Evolutionary conservation across 2,113 vertebrate genomes (phyloP).

Genomic region (Tringa solitaria): DNA sequence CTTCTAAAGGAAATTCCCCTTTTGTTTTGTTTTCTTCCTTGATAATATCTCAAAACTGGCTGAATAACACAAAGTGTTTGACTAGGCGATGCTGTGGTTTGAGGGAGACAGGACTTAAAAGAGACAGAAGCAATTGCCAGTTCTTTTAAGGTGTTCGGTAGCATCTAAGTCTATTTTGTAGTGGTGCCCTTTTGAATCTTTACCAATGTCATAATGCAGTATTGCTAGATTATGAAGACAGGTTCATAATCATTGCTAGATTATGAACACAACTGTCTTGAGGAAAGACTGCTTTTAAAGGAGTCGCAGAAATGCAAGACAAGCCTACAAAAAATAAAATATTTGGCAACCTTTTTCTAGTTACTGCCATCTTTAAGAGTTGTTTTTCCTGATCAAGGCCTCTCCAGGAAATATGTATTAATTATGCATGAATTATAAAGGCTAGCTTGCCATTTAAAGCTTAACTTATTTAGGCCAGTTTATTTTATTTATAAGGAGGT

Average conservation of each 20-base stretch:
- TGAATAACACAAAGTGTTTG: not conserved
- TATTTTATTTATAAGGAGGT: not conserved
- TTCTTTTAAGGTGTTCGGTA: not conserved
- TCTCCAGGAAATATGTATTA: not conserved
- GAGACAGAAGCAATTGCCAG: not conserved
- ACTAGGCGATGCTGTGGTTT: not conserved
- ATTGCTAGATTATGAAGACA: not conserved
- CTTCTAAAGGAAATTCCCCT: not conserved
- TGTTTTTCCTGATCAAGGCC: not conserved
- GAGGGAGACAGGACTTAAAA: not conserved
- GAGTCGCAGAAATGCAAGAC: not conserved
- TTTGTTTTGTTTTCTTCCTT: not conserved
- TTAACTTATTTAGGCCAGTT: not conserved
- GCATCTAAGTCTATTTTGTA: not conserved
- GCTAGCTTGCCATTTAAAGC: not conserved
- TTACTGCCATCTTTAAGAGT: not conserved
- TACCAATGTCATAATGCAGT: not conserved
- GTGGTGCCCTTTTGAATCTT: not conserved
- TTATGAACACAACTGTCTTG: not conserved
- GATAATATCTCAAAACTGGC: not conserved
- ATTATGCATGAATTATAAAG: not conserved
- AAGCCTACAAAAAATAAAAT: not conserved
- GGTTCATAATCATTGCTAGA: not conserved
- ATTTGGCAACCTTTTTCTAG: not conserved
- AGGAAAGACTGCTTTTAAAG: not conserved